These are phyloP conservation scores for Osmerus mordax DNA, from an alignment of 2,113 vertebrate genomes.

Conservation along the genomic window DNA sequence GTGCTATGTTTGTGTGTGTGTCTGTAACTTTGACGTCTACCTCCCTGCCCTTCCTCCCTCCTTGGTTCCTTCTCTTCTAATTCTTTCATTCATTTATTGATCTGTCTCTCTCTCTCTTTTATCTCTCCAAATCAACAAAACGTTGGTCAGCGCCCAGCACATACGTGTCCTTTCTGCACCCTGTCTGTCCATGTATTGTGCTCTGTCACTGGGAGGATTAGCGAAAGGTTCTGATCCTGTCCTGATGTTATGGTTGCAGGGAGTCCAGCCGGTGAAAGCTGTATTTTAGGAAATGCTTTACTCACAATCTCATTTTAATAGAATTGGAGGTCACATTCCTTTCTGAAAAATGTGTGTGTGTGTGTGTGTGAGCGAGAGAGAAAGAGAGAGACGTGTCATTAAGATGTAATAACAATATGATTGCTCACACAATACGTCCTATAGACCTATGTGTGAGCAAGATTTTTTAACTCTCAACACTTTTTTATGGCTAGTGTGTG, in stretches of 20 bases:
- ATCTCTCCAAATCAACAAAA: constrained; percentile 4
- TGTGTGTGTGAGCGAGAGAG: neutral
- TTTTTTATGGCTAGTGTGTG: neutral
- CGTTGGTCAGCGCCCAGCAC: neutral
- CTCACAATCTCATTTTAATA: constrained; percentile 3
- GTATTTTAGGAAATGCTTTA: constrained; percentile 29
- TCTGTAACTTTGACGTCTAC: too few relatives aligned
- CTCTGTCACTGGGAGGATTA: constrained; percentile 23
- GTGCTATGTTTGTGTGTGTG: too few relatives aligned
- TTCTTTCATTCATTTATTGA: too few relatives aligned
- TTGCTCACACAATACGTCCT: too few relatives aligned
- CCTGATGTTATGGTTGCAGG: constrained; percentile 18
- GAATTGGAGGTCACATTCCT: neutral
- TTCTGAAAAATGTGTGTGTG: neutral
- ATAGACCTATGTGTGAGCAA: too few relatives aligned
- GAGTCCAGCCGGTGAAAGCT: neutral
- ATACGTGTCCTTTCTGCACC: neutral
- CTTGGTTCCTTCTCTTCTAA: too few relatives aligned
- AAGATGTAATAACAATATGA: too few relatives aligned
- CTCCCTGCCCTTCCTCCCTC: too few relatives aligned
- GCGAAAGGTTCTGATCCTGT: constrained; percentile 23
- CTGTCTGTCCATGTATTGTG: constrained; percentile 1
- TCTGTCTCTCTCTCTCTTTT: neutral
- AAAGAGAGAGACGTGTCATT: too few relatives aligned
- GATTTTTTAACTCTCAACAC: too few relatives aligned